Percentiles rank a stretch among this genome's conserved stretches.
These are phyloP conservation scores for Saimiri boliviensis DNA, from an alignment of 2,113 vertebrate genomes.

Conservation along the genomic window DNA sequence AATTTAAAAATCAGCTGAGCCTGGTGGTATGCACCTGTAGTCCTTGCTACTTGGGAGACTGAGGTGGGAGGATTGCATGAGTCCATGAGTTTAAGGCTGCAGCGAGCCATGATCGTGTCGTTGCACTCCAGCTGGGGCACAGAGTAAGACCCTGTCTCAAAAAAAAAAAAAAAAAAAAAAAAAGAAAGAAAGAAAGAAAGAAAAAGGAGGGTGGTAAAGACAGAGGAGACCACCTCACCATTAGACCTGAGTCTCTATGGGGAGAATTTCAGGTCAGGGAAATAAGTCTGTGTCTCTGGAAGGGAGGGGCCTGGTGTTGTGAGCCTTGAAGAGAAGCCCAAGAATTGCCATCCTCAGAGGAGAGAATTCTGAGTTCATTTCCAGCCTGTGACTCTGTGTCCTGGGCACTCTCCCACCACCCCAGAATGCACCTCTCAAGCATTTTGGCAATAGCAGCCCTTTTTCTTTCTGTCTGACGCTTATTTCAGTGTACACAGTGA, in stretches of 20 bases:
- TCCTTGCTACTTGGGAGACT: too few species aligned
- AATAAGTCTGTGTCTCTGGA: not conserved
- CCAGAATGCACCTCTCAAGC: conserved; percentile 71
- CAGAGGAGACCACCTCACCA: not conserved
- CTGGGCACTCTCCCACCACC: conserved; percentile 27
- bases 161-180: too few species aligned
- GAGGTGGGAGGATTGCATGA: too few species aligned
- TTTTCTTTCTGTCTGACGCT: conserved; percentile 77
- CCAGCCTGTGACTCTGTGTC: not conserved
- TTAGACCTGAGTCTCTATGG: not conserved
- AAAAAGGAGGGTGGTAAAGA: not conserved
- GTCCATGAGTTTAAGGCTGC: too few species aligned
- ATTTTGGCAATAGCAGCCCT: conserved; percentile 70
- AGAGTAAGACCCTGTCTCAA: too few species aligned
- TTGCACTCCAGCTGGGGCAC: too few species aligned
- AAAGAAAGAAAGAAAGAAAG: too few species aligned
- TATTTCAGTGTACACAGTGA: conserved; percentile 72
- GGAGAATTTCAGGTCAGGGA: not conserved
- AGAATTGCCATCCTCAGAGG: conserved; percentile 33
- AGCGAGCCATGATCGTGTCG: too few species aligned
- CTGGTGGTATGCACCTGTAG: too few species aligned
- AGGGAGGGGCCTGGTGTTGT: not conserved
- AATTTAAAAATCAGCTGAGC: too few species aligned
- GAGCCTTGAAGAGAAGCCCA: not conserved
- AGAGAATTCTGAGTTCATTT: conserved; percentile 42